A percentile compares a stretch with the other conserved stretches of the same genome.
Conservation (phyloP, 53 echinoderm and acorn worm genomes). For the Zoroaster sp. region DNA sequence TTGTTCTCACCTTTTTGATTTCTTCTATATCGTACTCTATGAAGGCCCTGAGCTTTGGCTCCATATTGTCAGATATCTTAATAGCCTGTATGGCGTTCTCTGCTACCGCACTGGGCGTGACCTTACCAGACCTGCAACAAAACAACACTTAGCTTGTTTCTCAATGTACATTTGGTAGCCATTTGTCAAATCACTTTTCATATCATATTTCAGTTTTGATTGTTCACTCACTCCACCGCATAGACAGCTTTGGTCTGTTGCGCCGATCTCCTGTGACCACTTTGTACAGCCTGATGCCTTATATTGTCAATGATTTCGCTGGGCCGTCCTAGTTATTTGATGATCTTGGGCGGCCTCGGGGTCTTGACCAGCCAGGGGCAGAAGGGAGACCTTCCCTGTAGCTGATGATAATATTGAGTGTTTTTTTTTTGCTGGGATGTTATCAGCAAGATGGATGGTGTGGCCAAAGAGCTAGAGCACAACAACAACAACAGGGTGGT, state of each 20-base stretch:
- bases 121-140: constrained; percentile 57
- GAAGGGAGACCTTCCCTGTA: not conserved
- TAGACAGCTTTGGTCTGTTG: not conserved
- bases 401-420: not conserved
- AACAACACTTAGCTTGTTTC: not conserved
- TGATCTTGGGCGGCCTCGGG: too few species aligned
- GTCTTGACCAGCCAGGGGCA: not conserved
- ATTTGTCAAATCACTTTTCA: not conserved
- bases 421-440: not conserved
- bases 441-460: not conserved
- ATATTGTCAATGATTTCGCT: too few species aligned
- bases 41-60: constrained; percentile 75
- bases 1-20: constrained; percentile 71
- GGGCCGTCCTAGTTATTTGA: too few species aligned
- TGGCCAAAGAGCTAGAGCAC: too few species aligned
- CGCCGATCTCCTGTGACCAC: not conserved
- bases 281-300: too few species aligned
- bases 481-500: not conserved
- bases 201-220: too few species aligned
- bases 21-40: constrained; percentile 64
- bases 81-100: constrained; percentile 66
- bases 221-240: not conserved
- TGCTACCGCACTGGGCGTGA: constrained; percentile 79
- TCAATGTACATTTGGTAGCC: not conserved
- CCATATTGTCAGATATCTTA: constrained; percentile 57